Conservation (phyloP, 2,888 invertebrate species). For the Cyclophora albipunctata region DNA sequence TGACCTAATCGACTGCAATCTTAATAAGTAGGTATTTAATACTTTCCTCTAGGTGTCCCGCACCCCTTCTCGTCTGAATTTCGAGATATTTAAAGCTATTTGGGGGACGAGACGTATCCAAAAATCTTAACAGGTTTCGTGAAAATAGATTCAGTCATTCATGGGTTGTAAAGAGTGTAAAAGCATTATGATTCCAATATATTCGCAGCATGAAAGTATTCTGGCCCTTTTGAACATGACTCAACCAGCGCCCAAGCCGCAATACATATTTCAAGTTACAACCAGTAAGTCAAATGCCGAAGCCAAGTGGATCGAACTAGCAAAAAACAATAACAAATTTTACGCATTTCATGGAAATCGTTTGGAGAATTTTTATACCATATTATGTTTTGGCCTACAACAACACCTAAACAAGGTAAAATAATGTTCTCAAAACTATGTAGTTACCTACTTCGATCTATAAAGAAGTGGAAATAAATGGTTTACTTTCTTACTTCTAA, state of each 20-base stretch:
- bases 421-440: background rate
- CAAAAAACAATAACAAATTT: slow-evolving; percentile 73
- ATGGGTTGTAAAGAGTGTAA: too few relatives aligned
- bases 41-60: too few relatives aligned
- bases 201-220: slow-evolving; percentile 72
- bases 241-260: slow-evolving; percentile 68
- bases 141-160: too few relatives aligned
- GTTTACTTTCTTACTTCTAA: too few relatives aligned
- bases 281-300: slow-evolving; percentile 73
- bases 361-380: slow-evolving; percentile 87
- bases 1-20: too few relatives aligned
- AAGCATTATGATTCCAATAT: background rate
- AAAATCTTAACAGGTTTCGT: too few relatives aligned
- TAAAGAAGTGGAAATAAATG: too few relatives aligned
- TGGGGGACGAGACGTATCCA: too few relatives aligned
- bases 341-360: slow-evolving; percentile 88
- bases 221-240: slow-evolving; percentile 66
- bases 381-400: slow-evolving; percentile 84
- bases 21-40: too few relatives aligned
- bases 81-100: too few relatives aligned
- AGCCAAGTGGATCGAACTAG: slow-evolving; percentile 74
- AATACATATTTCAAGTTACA: slow-evolving; percentile 81
- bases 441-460: background rate
- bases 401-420: slow-evolving; percentile 75
- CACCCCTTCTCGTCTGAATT: too few relatives aligned